A percentile compares a stretch with the other conserved stretches of the same genome.
These are phyloP conservation scores for Progne subis DNA, from an alignment of 2,113 vertebrate species.

Conservation along the genomic window DNA sequence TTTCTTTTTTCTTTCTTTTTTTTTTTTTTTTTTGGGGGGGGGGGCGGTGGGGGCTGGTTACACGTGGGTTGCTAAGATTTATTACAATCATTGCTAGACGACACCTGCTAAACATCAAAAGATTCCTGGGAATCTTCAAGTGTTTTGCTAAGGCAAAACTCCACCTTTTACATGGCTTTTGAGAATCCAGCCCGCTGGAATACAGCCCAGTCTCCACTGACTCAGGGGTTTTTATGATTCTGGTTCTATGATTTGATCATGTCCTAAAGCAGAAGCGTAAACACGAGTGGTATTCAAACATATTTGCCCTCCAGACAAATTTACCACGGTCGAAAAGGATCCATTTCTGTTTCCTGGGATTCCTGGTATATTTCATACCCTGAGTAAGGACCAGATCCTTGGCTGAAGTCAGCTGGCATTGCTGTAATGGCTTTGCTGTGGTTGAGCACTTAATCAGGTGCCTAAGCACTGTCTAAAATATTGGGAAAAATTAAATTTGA, in stretches of 20 bases:
- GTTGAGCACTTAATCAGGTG: not conserved
- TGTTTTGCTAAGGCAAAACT: not conserved
- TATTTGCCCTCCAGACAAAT: not conserved
- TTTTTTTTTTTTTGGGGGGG: no score
- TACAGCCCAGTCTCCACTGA: not conserved
- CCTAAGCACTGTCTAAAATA: not conserved
- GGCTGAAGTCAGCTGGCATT: not conserved
- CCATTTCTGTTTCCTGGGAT: not conserved
- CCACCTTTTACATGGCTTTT: not conserved
- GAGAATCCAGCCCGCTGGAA: not conserved
- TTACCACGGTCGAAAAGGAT: not conserved
- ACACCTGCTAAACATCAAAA: slow-evolving; percentile 29
- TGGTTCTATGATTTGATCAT: not conserved
- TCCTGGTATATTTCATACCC: not conserved
- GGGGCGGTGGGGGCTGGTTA: not conserved
- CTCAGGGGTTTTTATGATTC: not conserved
- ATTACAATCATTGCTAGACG: not conserved
- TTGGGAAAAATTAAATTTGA: not conserved
- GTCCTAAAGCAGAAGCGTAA: not conserved
- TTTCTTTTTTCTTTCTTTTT: not conserved
- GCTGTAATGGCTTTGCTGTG: not conserved
- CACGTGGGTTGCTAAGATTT: not conserved
- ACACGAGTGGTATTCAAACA: not conserved
- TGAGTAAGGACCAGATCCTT: not conserved
- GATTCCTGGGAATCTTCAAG: slow-evolving; percentile 27